Evolutionary conservation across 2,888 invertebrate genomes (phyloP).

Genomic region (Abscondita cerata): DNA sequence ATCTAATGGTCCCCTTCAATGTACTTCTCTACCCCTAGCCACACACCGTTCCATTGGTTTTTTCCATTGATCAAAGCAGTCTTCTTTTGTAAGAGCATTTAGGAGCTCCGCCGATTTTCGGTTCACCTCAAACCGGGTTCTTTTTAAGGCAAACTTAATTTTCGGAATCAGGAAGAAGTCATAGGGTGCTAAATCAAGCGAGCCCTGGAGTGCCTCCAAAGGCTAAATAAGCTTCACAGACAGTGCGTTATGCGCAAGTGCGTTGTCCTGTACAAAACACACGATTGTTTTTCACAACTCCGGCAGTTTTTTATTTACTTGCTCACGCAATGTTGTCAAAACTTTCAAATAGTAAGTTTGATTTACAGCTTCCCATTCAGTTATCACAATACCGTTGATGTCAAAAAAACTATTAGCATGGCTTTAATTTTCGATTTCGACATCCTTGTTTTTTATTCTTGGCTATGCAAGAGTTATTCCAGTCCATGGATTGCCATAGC

Average conservation of each 20-base stretch:
- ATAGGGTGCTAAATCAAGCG: conserved; percentile 35
- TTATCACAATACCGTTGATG: neutral
- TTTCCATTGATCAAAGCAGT: conserved; percentile 1
- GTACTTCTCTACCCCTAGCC: no score
- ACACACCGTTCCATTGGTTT: no score
- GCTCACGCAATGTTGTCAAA: no score
- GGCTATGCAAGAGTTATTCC: conserved; percentile 37
- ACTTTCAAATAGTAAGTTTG: no score
- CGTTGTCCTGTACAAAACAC: no score
- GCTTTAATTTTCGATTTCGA: conserved; percentile 4
- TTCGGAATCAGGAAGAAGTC: conserved; percentile 22
- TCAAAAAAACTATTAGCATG: conserved; percentile 7
- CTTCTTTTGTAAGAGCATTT: neutral
- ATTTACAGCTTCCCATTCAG: neutral
- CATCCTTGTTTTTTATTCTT: conserved; percentile 1
- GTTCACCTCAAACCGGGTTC: neutral
- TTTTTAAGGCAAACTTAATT: conserved; percentile 10
- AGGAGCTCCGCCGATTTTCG: neutral
- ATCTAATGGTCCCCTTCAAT: no score
- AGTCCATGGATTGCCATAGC: conserved; percentile 32
- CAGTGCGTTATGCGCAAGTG: no score
- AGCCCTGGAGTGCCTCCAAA: neutral
- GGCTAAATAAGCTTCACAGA: neutral
- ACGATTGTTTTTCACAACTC: no score
- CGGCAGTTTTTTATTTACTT: no score